A percentile compares a stretch with the other conserved stretches of the same genome.
Conservation (phyloP, 2,113 vertebrate species). For the Plestiodon gilberti region DNA sequence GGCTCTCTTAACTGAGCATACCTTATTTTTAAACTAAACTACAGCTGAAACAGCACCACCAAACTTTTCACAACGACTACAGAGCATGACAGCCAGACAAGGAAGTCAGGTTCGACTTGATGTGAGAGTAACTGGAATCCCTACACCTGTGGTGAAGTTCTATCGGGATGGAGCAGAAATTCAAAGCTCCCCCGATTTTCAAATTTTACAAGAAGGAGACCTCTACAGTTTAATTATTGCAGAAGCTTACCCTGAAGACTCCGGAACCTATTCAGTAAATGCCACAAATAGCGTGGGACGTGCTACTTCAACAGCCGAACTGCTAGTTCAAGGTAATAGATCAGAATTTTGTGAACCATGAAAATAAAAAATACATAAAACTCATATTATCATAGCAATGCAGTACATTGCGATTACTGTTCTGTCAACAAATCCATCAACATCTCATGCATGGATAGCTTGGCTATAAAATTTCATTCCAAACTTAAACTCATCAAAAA, state of each 20-base stretch:
- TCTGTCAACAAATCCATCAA: constrained; percentile 25
- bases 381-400: not conserved
- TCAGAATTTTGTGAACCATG: not conserved
- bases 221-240: constrained; percentile 95
- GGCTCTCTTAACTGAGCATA: not conserved
- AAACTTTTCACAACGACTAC: constrained; percentile 93
- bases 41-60: constrained; percentile 93
- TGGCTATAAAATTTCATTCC: not conserved
- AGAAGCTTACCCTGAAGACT: constrained; percentile 95
- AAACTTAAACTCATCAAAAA: not conserved
- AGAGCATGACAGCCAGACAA: constrained; percentile 92
- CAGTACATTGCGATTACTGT: not conserved
- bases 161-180: constrained; percentile 98
- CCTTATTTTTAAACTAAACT: constrained; percentile 41
- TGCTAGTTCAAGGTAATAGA: constrained; percentile 89
- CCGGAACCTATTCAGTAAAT: constrained; percentile 95
- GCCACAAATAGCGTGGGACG: constrained; percentile 95
- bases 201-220: constrained; percentile 93
- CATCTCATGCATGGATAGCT: not conserved
- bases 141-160: constrained; percentile 96
- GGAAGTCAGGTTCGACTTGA: constrained; percentile 95
- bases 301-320: constrained; percentile 95
- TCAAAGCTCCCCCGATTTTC: constrained; percentile 96
- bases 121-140: constrained; percentile 94
- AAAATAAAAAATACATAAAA: not conserved